Conservation (phyloP, 2,888 invertebrate genomes). For the Aphelenchoides bicaudatus region DNA sequence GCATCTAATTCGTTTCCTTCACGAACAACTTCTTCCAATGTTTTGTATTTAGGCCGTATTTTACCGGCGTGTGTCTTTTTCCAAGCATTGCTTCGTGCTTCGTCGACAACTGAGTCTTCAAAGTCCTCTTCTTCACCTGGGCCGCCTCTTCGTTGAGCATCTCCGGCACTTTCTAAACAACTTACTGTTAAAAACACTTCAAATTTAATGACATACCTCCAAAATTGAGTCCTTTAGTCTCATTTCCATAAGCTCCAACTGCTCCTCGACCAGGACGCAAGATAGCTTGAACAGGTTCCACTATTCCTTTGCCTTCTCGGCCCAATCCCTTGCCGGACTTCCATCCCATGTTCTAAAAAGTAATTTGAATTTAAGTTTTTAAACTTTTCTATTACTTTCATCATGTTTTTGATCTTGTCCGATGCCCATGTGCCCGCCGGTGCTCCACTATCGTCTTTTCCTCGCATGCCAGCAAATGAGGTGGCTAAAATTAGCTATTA, state of each 20-base stretch:
- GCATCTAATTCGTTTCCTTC: conserved; percentile 45
- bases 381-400: conserved; percentile 49
- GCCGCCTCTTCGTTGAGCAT: no score
- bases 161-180: no score
- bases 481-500: no score
- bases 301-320: conserved; percentile 88
- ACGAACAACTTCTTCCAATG: conserved; percentile 64
- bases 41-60: conserved; percentile 60
- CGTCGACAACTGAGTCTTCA: no score
- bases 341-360: conserved; percentile 78
- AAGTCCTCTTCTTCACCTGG: no score
- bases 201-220: conserved; percentile 41
- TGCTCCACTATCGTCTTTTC: conserved; percentile 3
- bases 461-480: no score
- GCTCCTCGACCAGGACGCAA: conserved; percentile 88
- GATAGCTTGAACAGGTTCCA: conserved; percentile 88
- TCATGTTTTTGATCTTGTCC: conserved; percentile 57
- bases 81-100: conserved; percentile 32
- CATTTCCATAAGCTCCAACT: conserved; percentile 67
- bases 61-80: conserved; percentile 37
- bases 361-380: neutral
- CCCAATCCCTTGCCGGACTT: conserved; percentile 93
- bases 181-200: no score
- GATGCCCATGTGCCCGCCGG: conserved; percentile 44
- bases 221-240: conserved; percentile 58